Evolutionary conservation across 2,888 invertebrate species (phyloP), one percentile per base, ranked within the genome.

Genomic region (Andricus quercusramuli): DNA sequence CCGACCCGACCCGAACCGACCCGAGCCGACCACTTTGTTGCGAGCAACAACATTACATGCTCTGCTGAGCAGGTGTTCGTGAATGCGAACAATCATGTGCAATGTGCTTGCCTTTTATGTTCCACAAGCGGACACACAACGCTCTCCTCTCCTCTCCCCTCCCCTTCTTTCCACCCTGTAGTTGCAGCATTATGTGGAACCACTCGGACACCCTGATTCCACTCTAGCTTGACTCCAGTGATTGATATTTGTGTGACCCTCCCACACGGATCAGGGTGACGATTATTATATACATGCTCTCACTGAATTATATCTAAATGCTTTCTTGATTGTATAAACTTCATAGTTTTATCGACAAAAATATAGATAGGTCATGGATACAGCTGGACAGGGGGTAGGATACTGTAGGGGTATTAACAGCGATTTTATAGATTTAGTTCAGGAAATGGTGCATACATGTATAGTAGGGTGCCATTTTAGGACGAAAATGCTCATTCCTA

Each of bases 121-220:
- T 78, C 22, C 56, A 56, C 32, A 74, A 56, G 32, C 74, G 51
- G 51, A 70, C 32, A 51, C n/a, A 29, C 51, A 5, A 3, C 5
- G 0, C 32, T 32, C 32, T 5, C 32, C 5, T 3, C 32, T 32
- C 32, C 32, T 5, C 32, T 0, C 3, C 37, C 8, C 37, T 37
- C 37, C 37, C 1, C 37, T 37, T 1, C 37, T 37, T 32, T 32
- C 70, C 32, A 51, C 29, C 29, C 47, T 4, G 44, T 17, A 74
- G 74, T 56, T 56, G 51, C 32, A 74, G 56, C 51, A 74, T 74
- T 74, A 87, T 87, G 90, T 86, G 88, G 84, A 88, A 87, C 89
- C 90, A 90, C 90, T 90, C 89, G 85, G 83, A 86, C 86, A 87
- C 87, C 88, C 90, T 89, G 90, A 90, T 90, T 90, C 89, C 80